Base-by-base conservation (phyloP, 2,888 invertebrate species). In the Anticlea derivata region DNA sequence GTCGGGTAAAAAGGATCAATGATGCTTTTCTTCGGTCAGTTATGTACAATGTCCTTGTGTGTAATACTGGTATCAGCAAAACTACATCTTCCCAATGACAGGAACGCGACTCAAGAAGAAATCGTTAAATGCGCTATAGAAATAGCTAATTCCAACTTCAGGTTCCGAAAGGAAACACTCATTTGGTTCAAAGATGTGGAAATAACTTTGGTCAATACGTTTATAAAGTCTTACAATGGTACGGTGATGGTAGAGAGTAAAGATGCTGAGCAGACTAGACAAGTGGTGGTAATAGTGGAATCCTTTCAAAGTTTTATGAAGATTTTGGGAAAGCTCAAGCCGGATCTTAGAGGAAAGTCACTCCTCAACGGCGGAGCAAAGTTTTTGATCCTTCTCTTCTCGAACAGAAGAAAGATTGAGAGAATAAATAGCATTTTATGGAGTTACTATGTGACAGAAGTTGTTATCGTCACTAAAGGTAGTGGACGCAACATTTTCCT, bases 71-170 rank as follows among this genome's bases (percentile, higher is more conserved):
- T 50, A 43, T 5, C 39, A 1, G 34, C 64, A 5, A 60, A 61
- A 55, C 12, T 68, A 7, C 37, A 26, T 6, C 34, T 22, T 0
- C 31, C 48, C 5, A 52, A 53, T 41, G 17, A 53, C 7, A 41
- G 50, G 34, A 58, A 57, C 17, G 10, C 39, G 22, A 50, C 43
- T 10, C 60, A 66, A 40, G 58, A 73, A 7, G 38, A 54, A 10
- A 50, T 81, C 1, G 58, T 79, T 5, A 55, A 65, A 35, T 73
- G 73, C 53, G 79, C 73, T 1, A 46, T 69, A 10, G 64, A 75
- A 52, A 70, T 86, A 29, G 79, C 79, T 1, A 83, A 83, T 43
- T 38, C 55, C 1, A 70, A 83, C 56, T 85, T 84, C 23, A 76
- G 77, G 47, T 66, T 63, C 45, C 60, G 78, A 60, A 62, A 61